A percentile compares a stretch with the other conserved stretches of the same genome.
Conservation (phyloP, 2,888 invertebrate genomes). For the Pemphredon lugubris region DNA sequence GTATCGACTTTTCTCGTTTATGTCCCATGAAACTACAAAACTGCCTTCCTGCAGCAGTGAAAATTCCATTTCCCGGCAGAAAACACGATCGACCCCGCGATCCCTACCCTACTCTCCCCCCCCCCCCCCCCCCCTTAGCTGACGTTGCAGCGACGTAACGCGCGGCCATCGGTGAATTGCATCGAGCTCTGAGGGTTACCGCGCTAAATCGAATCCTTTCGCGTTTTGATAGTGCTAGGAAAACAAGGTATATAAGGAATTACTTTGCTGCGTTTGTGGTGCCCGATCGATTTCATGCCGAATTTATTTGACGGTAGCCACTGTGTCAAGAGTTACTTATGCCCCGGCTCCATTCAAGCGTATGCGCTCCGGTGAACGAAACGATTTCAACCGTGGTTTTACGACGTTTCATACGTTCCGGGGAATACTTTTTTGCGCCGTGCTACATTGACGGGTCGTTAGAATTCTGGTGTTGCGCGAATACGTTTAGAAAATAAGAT, state of each 20-base stretch:
- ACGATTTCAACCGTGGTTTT: no score
- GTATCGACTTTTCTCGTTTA: conserved; percentile 66
- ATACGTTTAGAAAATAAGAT: no score
- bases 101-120: no score
- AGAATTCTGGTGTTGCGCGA: no score
- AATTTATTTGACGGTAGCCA: neutral
- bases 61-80: conserved; percentile 61
- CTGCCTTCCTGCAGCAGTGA: conserved; percentile 39
- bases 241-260: conserved; percentile 20
- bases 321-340: neutral
- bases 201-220: conserved; percentile 50
- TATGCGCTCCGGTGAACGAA: no score
- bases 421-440: no score
- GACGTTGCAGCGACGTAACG: conserved; percentile 47
- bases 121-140: conserved; percentile 32
- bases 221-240: conserved; percentile 17
- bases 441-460: no score
- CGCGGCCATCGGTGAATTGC: conserved; percentile 51
- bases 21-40: conserved; percentile 59
- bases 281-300: conserved; percentile 1
- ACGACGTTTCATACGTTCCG: no score
- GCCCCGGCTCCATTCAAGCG: no score
- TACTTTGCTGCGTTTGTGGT: conserved; percentile 14
- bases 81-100: conserved; percentile 41
- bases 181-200: conserved; percentile 32